phyloP scores from a whole-genome alignment of 1,140 invertebrate species.

The Planococcus citri region DNA sequence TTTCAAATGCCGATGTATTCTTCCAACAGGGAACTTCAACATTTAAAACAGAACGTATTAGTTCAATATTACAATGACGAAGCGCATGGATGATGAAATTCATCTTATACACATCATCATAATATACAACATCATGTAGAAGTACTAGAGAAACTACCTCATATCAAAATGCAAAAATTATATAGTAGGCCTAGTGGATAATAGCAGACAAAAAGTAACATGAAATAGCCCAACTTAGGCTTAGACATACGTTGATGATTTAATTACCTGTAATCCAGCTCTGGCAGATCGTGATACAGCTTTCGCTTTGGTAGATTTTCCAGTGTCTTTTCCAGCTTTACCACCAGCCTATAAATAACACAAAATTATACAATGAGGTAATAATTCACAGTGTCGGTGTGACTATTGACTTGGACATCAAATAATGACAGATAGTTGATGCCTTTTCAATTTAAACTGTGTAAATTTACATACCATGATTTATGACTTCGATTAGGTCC shows the following conservation, averaged over 20 bases:
- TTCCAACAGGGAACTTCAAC: conserved; percentile 91
- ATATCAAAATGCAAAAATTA: too few species aligned
- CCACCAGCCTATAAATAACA: conserved; percentile 69
- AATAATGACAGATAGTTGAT: too few species aligned
- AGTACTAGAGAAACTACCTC: neutral
- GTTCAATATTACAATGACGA: neutral
- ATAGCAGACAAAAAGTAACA: neutral
- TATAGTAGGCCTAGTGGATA: too few species aligned
- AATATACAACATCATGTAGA: neutral
- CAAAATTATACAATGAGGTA: too few species aligned
- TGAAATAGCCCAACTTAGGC: neutral
- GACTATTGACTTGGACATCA: too few species aligned
- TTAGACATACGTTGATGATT: too few species aligned
- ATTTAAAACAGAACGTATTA: neutral
- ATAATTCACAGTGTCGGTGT: too few species aligned
- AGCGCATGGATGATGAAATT: neutral
- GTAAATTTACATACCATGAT: too few species aligned
- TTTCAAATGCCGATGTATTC: conserved; percentile 98
- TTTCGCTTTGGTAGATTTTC: conserved; percentile 98
- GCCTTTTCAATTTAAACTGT: too few species aligned
- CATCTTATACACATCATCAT: neutral
- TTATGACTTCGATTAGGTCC: too few species aligned
- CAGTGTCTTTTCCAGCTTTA: conserved; percentile 99
- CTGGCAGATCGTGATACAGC: conserved; percentile 94
- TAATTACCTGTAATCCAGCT: conserved; percentile 91